A percentile compares a stretch with the other conserved stretches of the same genome.
phyloP scores from a whole-genome alignment of 2,113 vertebrate species.

The Calyptommatus sinebrachiatus region DNA sequence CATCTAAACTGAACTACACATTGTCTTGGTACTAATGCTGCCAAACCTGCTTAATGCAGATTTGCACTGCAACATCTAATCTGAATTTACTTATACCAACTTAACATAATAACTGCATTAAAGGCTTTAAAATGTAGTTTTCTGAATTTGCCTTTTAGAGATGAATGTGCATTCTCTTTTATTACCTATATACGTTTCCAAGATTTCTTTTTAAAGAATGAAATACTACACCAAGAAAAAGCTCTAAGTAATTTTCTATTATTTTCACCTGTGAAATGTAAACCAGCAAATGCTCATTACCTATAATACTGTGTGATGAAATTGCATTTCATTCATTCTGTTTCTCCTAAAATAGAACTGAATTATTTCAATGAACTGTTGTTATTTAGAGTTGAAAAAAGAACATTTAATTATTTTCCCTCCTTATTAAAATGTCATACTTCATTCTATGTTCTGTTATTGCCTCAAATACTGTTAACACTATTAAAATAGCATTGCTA shows the following conservation, averaged over 20 bases:
- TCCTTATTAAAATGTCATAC: background rate
- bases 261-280: background rate
- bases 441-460: constrained; percentile 6
- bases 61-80: too few relatives aligned
- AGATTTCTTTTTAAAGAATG: background rate
- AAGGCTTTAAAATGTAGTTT: background rate
- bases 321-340: background rate
- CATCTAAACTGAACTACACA: too few relatives aligned
- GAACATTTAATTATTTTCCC: background rate
- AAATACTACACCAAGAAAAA: background rate
- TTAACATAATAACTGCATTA: too few relatives aligned
- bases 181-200: background rate
- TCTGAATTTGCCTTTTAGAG: too few relatives aligned
- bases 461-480: background rate
- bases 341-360: background rate
- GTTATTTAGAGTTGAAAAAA: background rate
- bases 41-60: too few relatives aligned
- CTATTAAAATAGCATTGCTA: background rate
- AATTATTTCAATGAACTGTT: background rate
- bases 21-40: too few relatives aligned
- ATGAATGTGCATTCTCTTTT: background rate
- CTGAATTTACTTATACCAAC: too few relatives aligned
- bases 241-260: background rate
- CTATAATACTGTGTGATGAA: background rate
- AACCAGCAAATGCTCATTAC: constrained; percentile 5